Conservation (phyloP, 1,140 invertebrate species). For the Harlomillsia oculata region DNA sequence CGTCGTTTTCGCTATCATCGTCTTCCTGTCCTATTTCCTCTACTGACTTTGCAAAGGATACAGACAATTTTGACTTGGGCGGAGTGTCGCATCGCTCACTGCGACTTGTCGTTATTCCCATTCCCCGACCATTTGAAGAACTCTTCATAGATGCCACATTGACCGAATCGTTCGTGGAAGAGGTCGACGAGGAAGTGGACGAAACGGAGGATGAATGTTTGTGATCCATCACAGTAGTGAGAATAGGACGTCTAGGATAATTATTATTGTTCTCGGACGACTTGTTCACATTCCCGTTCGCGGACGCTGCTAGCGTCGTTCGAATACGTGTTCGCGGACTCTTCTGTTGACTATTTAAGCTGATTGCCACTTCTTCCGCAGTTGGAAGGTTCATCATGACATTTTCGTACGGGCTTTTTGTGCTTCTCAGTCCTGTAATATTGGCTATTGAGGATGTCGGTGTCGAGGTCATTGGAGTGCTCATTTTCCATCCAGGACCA, state of each 20-base stretch:
- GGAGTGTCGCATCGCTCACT: constrained; percentile 10
- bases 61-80: constrained; percentile 29
- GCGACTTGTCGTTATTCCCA: not conserved
- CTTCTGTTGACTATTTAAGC: not conserved
- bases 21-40: constrained; percentile 31
- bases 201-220: constrained; percentile 4
- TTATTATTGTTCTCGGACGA: constrained; percentile 6
- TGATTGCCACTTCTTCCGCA: not conserved
- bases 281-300: not conserved
- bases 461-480: not conserved
- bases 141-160: not conserved
- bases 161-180: constrained; percentile 2
- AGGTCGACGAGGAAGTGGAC: constrained; percentile 1
- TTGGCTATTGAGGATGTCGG: constrained; percentile 3
- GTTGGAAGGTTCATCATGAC: not conserved
- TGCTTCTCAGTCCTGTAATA: not conserved
- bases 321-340: constrained; percentile 12
- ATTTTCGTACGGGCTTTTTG: constrained; percentile 30
- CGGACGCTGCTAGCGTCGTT: constrained; percentile 1
- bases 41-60: constrained; percentile 33
- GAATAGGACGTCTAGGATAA: constrained; percentile 16
- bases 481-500: too few species aligned
- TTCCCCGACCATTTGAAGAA: not conserved
- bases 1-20: constrained; percentile 3
- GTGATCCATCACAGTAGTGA: constrained; percentile 18